Conservation (phyloP, 2,113 vertebrate genomes). For the Grus americana region DNA sequence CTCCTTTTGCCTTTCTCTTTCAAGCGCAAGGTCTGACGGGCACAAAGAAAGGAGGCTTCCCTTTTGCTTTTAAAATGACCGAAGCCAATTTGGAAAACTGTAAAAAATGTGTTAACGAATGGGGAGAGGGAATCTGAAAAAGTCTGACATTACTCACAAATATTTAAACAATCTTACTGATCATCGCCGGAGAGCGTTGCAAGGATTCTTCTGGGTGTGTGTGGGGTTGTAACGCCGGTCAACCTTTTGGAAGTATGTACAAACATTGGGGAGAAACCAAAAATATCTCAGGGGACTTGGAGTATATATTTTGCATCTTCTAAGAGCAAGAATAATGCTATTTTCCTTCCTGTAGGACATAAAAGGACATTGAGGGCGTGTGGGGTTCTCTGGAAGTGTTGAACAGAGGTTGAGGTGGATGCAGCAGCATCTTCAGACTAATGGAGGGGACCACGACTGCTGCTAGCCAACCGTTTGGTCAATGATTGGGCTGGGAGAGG, state of each 20-base stretch:
- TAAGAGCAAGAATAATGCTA: neutral
- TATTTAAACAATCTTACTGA: neutral
- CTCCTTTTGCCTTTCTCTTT: neutral
- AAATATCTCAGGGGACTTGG: too few species aligned
- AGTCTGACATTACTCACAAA: neutral
- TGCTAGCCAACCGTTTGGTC: accelerated
- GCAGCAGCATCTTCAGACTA: too few species aligned
- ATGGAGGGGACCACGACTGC: accelerated
- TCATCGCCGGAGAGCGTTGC: accelerated
- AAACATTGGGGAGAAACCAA: neutral
- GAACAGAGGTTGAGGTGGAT: neutral
- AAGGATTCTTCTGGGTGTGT: neutral
- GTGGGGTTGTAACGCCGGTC: accelerated
- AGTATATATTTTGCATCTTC: accelerated
- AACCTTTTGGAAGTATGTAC: neutral
- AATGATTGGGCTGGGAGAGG: too few species aligned
- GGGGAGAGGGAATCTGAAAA: neutral
- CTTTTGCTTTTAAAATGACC: neutral
- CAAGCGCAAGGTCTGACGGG: neutral
- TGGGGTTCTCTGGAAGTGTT: neutral
- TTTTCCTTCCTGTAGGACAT: neutral
- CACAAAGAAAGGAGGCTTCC: neutral
- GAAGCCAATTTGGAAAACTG: neutral
- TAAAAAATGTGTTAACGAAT: neutral
- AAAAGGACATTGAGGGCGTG: neutral